These are phyloP conservation scores for Lutjanus argentimaculatus DNA, from an alignment of 2,797 vertebrate genomes.

Conservation along the genomic window DNA sequence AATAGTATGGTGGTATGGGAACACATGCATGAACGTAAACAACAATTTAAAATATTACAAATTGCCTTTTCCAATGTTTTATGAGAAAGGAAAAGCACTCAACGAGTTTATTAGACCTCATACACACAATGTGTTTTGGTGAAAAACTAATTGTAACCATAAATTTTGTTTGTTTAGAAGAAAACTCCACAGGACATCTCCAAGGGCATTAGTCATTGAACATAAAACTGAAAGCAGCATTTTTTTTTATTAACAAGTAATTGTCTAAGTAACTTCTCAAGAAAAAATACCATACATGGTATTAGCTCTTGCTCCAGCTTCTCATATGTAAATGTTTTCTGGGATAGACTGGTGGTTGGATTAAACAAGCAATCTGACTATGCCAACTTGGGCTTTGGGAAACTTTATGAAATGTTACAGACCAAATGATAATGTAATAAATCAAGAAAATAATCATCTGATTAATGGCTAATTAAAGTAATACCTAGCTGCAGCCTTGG, in stretches of 20 bases:
- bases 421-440: not conserved
- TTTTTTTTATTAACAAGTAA: not conserved
- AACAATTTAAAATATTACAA: not conserved
- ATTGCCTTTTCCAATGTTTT: not conserved
- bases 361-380: not conserved
- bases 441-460: not conserved
- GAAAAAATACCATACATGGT: not conserved
- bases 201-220: not conserved
- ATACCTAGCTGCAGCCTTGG: not conserved
- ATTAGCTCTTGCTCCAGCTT: not conserved
- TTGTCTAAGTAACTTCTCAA: not conserved
- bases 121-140: not conserved
- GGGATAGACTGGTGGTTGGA: not conserved
- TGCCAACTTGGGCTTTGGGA: not conserved
- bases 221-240: not conserved
- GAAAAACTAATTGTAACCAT: not conserved
- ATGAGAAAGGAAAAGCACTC: not conserved
- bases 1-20: no score
- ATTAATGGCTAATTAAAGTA: conserved; percentile 3
- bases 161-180: no score
- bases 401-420: not conserved
- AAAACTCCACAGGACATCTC: no score
- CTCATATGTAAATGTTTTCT: not conserved
- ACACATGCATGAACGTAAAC: not conserved
- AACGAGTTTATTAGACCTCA: not conserved